phyloP scores from a whole-genome alignment of 53 echinoderm and acorn worm genomes.

The Stichopus horrens region DNA sequence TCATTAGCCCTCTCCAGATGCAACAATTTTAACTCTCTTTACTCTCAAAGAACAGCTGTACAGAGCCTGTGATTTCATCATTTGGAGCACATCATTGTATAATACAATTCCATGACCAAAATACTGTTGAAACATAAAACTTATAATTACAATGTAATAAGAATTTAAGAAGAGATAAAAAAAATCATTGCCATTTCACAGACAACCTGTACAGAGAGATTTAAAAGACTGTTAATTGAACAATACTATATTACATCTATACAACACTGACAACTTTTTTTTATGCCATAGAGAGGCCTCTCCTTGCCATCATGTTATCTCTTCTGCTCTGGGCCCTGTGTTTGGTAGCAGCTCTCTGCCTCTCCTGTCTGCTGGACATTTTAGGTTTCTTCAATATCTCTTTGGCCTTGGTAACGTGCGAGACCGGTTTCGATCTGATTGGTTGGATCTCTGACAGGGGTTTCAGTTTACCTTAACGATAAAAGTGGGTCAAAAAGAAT shows the following conservation, averaged over 20 bases:
- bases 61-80: too few relatives aligned
- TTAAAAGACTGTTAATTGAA: too few relatives aligned
- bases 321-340: slow-evolving; percentile 59
- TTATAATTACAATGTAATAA: too few relatives aligned
- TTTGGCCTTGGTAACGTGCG: slow-evolving; percentile 49
- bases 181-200: too few relatives aligned
- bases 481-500: neutral
- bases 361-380: slow-evolving; percentile 59
- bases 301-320: slow-evolving; percentile 72
- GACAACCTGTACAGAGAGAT: too few relatives aligned
- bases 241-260: neutral
- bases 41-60: too few relatives aligned
- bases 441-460: slow-evolving; percentile 61
- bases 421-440: neutral
- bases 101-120: too few relatives aligned
- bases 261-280: neutral
- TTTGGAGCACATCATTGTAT: too few relatives aligned
- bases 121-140: too few relatives aligned
- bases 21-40: too few relatives aligned
- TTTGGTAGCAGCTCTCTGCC: slow-evolving; percentile 57
- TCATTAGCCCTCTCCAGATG: too few relatives aligned
- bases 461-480: slow-evolving; percentile 75
- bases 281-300: slow-evolving; percentile 58
- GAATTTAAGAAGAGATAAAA: too few relatives aligned
- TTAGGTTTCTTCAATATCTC: slow-evolving; percentile 69